Base-by-base conservation (phyloP, 2,888 invertebrate species). In the Standfussiana lucernea region DNA sequence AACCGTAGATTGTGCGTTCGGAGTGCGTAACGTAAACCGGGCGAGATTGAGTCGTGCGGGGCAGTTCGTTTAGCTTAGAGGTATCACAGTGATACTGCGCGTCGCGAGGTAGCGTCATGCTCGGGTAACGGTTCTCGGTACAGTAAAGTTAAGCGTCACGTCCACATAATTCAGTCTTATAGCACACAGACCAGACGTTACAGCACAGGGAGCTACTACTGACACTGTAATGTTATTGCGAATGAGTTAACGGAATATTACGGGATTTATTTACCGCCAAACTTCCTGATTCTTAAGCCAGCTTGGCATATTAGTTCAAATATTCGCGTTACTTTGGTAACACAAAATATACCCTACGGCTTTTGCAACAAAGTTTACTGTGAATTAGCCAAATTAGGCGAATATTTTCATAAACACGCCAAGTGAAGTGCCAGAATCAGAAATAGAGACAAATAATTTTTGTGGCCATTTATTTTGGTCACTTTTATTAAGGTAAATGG, bases 101-200 rank as follows among this genome's bases (percentile, higher is more conserved):
- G 79, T 82, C 79, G 66, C 75, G 74, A 80, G 75, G 56, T 83
- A 78, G 83, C 86, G 75, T 75, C 87, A 88, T 88, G 88, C 88
- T 87, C 72, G 71, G 79, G 73, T 82, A 79, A 70, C 78, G 72
- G 75, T 67, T 81, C 78, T 74, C 77, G 80, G 72, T 77, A 82
- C 65, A 75, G 76, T 79, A 79, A 78, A 85, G 74, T 85, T 80
- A 87, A 88, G 91, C 90, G 91, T 91, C 92, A 92, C 92, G 92
- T 90, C 90, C 91, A 92, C 91, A 91, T 88, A 89, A 86, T 89
- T 89, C 89, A 92, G 92, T 92, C 92, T 92, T 90, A 92, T 91
- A 90, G 91, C 90, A 88, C 79, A 88, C 85, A 89, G 91, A 91
- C 92, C 89, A 90, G 91, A 93, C 93, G 91, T 88, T 91, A 93